Percentiles rank a stretch among this genome's conserved stretches.
Conservation (phyloP, 2,797 vertebrate species). For the Sebastes matsubarae region DNA sequence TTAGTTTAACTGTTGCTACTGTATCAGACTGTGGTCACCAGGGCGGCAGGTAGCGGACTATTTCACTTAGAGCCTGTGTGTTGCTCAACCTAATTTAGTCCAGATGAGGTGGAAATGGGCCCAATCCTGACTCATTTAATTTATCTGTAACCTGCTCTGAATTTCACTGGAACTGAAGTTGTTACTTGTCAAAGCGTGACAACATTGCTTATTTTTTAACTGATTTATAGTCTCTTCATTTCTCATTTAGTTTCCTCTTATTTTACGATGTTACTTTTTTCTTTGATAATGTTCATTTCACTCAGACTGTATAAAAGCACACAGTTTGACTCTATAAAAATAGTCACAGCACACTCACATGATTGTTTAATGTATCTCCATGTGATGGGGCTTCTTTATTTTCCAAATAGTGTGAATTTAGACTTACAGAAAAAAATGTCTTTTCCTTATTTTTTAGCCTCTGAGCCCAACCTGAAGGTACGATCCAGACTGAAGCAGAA, state of each 20-base stretch:
- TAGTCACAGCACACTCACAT: neutral
- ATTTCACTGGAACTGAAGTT: conserved; percentile 56
- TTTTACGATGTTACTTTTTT: conserved; percentile 33
- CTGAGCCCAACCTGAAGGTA: conserved; percentile 90
- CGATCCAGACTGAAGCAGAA: conserved; percentile 96
- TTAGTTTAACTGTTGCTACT: conserved; percentile 85
- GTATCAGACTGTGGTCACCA: conserved; percentile 81
- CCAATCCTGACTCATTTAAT: conserved; percentile 75
- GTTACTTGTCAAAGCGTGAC: conserved; percentile 48
- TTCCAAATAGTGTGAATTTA: neutral
- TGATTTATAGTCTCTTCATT: conserved; percentile 35
- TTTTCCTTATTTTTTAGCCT: conserved; percentile 72
- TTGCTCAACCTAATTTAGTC: conserved; percentile 80
- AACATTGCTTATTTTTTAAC: conserved; percentile 27
- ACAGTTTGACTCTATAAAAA: conserved; percentile 1
- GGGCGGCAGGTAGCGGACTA: conserved; percentile 81
- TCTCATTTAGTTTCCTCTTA: conserved; percentile 16
- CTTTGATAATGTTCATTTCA: conserved; percentile 32
- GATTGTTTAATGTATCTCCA: neutral
- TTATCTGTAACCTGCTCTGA: conserved; percentile 65
- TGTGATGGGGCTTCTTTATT: neutral
- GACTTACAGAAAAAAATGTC: neutral
- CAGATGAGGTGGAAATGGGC: conserved; percentile 82
- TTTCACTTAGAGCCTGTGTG: conserved; percentile 76
- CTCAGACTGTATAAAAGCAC: conserved; percentile 6